Percentiles rank a stretch among this genome's conserved stretches.
These are phyloP conservation scores for Trisateles emortualis DNA, from an alignment of 2,888 invertebrate genomes.

Conservation along the genomic window DNA sequence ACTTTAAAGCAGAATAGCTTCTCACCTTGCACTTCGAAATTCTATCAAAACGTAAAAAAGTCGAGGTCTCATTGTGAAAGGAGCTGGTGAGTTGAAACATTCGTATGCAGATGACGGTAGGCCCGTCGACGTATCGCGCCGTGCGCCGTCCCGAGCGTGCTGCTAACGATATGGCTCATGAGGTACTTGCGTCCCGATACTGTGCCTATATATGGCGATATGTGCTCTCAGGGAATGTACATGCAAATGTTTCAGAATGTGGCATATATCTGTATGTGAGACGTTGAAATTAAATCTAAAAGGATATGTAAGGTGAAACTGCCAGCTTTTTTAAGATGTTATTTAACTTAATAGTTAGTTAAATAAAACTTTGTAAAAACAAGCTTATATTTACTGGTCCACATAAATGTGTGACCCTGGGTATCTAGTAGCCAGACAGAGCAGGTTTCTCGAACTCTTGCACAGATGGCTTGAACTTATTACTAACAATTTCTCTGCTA, in stretches of 20 bases:
- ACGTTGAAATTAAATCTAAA: conserved; percentile 38
- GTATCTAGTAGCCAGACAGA: conserved; percentile 5
- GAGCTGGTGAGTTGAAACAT: conserved; percentile 36
- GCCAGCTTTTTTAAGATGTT: too few relatives aligned
- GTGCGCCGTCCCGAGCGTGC: conserved; percentile 22
- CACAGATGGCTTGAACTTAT: background rate
- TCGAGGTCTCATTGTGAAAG: conserved; percentile 23
- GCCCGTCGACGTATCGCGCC: conserved; percentile 26
- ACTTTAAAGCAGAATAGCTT: conserved; percentile 22
- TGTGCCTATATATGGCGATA: conserved; percentile 34
- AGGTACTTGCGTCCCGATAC: conserved; percentile 34
- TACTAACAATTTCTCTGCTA: background rate
- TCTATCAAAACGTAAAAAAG: conserved; percentile 31
- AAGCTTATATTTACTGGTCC: background rate
- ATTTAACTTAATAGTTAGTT: background rate
- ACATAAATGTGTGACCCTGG: background rate
- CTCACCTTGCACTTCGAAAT: conserved; percentile 31
- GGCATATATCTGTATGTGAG: conserved; percentile 26
- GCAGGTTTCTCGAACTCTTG: conserved; percentile 11
- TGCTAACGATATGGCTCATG: conserved; percentile 35
- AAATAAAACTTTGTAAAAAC: background rate
- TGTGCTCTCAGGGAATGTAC: conserved; percentile 29
- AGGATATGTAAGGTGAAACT: conserved; percentile 14
- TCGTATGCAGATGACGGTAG: conserved; percentile 47
- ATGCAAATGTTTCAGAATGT: conserved; percentile 35